Conservation (phyloP, 92 coral and sea anemone species). For the Plumapathes pennacea region DNA sequence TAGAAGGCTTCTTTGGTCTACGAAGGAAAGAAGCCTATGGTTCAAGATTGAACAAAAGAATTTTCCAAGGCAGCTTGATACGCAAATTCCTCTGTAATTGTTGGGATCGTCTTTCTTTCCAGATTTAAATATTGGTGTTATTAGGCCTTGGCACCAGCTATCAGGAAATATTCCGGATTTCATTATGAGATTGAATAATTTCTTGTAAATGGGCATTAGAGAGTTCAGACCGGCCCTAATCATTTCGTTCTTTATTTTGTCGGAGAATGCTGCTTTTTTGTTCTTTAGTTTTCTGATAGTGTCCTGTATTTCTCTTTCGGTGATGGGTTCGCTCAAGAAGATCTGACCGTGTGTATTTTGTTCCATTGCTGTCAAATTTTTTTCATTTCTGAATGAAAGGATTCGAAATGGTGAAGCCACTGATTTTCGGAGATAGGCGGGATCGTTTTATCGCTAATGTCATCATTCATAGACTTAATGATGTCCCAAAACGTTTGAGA, state of each 20-base stretch:
- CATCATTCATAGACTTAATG: constrained; percentile 35
- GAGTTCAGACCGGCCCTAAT: constrained; percentile 17
- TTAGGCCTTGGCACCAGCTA: constrained; percentile 32
- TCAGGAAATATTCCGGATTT: constrained; percentile 34
- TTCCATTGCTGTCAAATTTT: constrained; percentile 8
- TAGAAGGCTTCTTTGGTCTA: constrained; percentile 24
- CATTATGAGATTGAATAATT: constrained; percentile 39
- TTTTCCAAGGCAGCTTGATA: constrained; percentile 53
- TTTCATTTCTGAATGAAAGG: constrained; percentile 10
- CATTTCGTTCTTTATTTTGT: constrained; percentile 43
- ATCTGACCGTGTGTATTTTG: not conserved
- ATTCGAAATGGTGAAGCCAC: constrained; percentile 24
- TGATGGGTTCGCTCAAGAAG: constrained; percentile 8
- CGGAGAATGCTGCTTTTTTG: constrained; percentile 40
- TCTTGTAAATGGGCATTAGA: constrained; percentile 13
- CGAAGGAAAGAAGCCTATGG: constrained; percentile 21
- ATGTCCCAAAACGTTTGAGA: constrained; percentile 27
- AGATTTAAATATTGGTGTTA: constrained; percentile 51
- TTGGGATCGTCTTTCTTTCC: constrained; percentile 28
- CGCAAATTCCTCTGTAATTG: constrained; percentile 54
- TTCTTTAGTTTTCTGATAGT: constrained; percentile 24
- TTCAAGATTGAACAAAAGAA: constrained; percentile 31
- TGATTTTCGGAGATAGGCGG: constrained; percentile 27
- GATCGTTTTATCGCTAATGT: not conserved
- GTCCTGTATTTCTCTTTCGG: constrained; percentile 17